These are phyloP conservation scores for Chelonia mydas DNA, from an alignment of 2,797 vertebrate species.

Conservation along the genomic window DNA sequence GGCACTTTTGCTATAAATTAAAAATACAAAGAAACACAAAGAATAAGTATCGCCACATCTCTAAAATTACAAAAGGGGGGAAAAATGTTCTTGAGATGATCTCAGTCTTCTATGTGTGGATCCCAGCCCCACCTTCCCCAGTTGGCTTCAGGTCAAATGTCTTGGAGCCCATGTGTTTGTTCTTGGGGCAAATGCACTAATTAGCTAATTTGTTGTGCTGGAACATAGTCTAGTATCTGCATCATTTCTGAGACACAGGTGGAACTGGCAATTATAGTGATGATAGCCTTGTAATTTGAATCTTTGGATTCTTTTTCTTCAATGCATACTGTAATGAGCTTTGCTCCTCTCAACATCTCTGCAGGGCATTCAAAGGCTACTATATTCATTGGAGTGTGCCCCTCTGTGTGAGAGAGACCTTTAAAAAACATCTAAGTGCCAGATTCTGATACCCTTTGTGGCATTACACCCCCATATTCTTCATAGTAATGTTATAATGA, in stretches of 20 bases:
- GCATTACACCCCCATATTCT: too few relatives aligned
- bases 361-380: constrained; percentile 31
- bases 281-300: constrained; percentile 35
- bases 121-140: background rate
- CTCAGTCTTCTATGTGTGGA: background rate
- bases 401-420: constrained; percentile 28
- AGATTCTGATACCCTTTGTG: background rate
- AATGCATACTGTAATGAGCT: constrained; percentile 6
- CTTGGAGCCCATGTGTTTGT: background rate
- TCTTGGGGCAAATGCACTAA: background rate
- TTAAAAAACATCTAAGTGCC: constrained; percentile 56
- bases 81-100: background rate
- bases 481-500: too few relatives aligned
- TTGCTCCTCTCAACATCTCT: constrained; percentile 39
- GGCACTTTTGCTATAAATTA: background rate
- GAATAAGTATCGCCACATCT: background rate
- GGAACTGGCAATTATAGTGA: background rate
- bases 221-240: background rate
- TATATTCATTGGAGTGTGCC: constrained; percentile 53
- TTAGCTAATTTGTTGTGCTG: background rate
- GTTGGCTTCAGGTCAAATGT: background rate
- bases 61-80: background rate
- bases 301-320: constrained; percentile 2
- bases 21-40: background rate
- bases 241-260: background rate